These are phyloP conservation scores for Andrena fulva DNA, from an alignment of 2,888 invertebrate genomes.

Conservation along the genomic window DNA sequence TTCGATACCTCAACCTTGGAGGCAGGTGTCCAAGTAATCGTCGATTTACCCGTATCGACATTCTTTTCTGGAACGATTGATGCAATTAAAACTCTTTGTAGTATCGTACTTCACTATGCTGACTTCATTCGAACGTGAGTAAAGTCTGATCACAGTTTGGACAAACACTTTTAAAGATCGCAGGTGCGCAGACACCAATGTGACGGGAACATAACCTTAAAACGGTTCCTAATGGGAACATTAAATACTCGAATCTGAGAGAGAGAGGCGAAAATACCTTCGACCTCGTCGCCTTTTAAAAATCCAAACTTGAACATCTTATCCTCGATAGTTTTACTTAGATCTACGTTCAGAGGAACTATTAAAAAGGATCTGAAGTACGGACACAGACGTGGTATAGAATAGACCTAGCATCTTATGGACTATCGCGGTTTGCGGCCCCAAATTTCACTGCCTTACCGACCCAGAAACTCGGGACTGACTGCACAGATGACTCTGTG, in stretches of 20 bases:
- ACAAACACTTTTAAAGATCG: neutral
- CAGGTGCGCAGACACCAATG: neutral
- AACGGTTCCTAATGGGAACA: neutral
- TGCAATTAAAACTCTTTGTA: neutral
- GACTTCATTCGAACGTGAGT: too few relatives aligned
- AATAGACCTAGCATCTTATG: too few relatives aligned
- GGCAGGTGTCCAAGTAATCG: conserved; percentile 77
- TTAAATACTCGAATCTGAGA: neutral
- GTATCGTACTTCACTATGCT: neutral
- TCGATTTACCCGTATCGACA: conserved; percentile 25
- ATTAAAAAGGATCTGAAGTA: neutral
- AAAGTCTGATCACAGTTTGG: neutral
- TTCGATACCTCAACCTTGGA: conserved; percentile 68
- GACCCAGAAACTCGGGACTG: too few relatives aligned
- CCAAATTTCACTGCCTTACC: too few relatives aligned
- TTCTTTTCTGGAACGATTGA: conserved; percentile 54
- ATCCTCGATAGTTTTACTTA: neutral
- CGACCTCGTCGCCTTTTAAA: neutral
- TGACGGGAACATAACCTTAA: conserved; percentile 30
- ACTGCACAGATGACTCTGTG: too few relatives aligned
- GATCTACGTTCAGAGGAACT: neutral
- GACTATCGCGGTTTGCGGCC: too few relatives aligned
- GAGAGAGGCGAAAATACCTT: conserved; percentile 51
- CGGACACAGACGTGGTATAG: too few relatives aligned
- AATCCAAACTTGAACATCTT: conserved; percentile 65